Evolutionary conservation across 2,113 vertebrate genomes (phyloP).

Genomic region (Hystrix cristata): DNA sequence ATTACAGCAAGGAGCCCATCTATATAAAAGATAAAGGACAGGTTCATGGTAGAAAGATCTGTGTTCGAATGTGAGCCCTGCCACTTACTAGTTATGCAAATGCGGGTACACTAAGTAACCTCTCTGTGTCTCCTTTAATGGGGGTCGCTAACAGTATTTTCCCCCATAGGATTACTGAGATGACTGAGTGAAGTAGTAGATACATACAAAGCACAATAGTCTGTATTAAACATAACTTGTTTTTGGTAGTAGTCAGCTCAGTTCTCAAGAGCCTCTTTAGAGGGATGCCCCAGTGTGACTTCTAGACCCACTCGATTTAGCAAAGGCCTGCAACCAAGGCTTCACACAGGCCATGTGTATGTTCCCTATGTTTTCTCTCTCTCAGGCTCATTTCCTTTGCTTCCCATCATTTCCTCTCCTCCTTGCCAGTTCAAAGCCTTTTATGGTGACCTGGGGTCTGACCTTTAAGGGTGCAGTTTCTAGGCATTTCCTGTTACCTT

Average conservation of each 20-base stretch:
- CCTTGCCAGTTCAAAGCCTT: conserved; percentile 74
- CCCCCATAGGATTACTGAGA: neutral
- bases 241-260: neutral
- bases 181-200: neutral
- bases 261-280: conserved; percentile 15
- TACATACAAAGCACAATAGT: neutral
- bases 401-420: conserved; percentile 71
- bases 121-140: neutral
- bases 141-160: neutral
- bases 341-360: neutral
- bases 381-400: conserved; percentile 65
- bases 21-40: conserved; percentile 27
- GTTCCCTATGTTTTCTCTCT: conserved; percentile 56
- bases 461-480: conserved; percentile 59
- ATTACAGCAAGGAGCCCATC: neutral
- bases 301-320: neutral
- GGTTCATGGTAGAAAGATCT: neutral
- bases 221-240: neutral
- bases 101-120: neutral
- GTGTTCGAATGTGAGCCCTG: neutral
- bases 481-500: conserved; percentile 77
- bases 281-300: neutral
- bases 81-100: neutral
- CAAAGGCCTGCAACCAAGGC: neutral
- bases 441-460: conserved; percentile 42